phyloP scores from a whole-genome alignment of 2,113 vertebrate species.

The Pollimyrus isidori region DNA sequence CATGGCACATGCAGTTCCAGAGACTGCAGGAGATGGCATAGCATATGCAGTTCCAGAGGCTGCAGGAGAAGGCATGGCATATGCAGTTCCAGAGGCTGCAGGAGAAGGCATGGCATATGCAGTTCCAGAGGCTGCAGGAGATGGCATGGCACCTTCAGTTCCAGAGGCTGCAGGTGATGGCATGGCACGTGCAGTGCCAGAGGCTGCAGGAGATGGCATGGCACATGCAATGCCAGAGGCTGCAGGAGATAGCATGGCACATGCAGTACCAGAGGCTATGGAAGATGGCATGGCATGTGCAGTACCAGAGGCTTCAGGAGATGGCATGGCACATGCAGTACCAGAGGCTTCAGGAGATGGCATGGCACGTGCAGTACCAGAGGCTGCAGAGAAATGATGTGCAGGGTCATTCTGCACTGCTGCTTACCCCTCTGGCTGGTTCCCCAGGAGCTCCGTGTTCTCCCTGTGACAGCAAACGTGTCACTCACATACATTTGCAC shows the following conservation, averaged over 20 bases:
- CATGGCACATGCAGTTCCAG: too few relatives aligned
- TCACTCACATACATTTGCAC: neutral
- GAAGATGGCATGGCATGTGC: too few relatives aligned
- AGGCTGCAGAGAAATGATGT: neutral
- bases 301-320: too few relatives aligned
- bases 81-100: too few relatives aligned
- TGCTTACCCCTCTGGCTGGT: slow-evolving; percentile 72
- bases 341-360: neutral
- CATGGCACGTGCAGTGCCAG: neutral
- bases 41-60: too few relatives aligned
- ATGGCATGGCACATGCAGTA: neutral
- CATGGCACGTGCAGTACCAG: neutral
- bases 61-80: too few relatives aligned
- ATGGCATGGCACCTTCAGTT: neutral
- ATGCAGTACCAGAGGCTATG: too few relatives aligned
- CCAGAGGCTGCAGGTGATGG: neutral
- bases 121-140: neutral
- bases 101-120: neutral
- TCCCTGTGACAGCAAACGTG: slow-evolving; percentile 48
- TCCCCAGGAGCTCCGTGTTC: slow-evolving; percentile 66
- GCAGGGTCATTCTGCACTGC: neutral
- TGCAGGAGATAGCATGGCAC: neutral
- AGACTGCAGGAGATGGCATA: too few relatives aligned
- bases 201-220: neutral
- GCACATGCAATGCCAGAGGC: neutral